Evolutionary conservation across 2,888 invertebrate species (phyloP).

Genomic region (Drosophila prolongata): DNA sequence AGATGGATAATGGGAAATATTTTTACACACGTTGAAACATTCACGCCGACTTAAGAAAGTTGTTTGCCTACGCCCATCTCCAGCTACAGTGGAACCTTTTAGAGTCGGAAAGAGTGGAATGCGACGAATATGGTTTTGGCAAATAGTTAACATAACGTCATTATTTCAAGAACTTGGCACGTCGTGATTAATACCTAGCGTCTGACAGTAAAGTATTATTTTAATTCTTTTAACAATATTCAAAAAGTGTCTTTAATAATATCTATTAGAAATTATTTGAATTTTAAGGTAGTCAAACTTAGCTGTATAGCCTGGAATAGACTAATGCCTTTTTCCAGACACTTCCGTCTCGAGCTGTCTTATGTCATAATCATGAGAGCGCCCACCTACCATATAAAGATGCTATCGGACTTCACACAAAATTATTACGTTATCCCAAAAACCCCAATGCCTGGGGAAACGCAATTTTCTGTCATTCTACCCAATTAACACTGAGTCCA

Average conservation of each 20-base stretch:
- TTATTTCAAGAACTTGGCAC: no score
- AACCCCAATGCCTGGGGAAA: slow-evolving; percentile 13
- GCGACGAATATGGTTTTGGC: no score
- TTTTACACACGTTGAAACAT: slow-evolving; percentile 54
- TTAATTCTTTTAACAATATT: no score
- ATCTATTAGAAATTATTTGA: not conserved
- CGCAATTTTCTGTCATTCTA: slow-evolving; percentile 53
- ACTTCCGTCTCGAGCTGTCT: slow-evolving; percentile 58
- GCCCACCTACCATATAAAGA: slow-evolving; percentile 63
- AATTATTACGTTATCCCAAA: slow-evolving; percentile 61
- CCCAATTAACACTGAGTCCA: slow-evolving; percentile 61
- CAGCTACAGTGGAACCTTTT: slow-evolving; percentile 15
- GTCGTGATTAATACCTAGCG: no score
- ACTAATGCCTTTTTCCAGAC: slow-evolving; percentile 2
- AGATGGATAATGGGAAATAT: slow-evolving; percentile 65
- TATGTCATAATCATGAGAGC: slow-evolving; percentile 65
- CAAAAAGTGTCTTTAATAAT: no score
- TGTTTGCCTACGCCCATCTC: slow-evolving; percentile 64
- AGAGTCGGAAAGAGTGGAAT: not conserved
- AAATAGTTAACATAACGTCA: no score
- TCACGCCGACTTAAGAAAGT: slow-evolving; percentile 66
- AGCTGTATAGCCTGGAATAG: not conserved
- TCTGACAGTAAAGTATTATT: no score
- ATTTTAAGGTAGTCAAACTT: not conserved
- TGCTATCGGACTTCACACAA: slow-evolving; percentile 71